Conservation (phyloP, 2,113 vertebrate genomes). For the Callipepla californica region DNA sequence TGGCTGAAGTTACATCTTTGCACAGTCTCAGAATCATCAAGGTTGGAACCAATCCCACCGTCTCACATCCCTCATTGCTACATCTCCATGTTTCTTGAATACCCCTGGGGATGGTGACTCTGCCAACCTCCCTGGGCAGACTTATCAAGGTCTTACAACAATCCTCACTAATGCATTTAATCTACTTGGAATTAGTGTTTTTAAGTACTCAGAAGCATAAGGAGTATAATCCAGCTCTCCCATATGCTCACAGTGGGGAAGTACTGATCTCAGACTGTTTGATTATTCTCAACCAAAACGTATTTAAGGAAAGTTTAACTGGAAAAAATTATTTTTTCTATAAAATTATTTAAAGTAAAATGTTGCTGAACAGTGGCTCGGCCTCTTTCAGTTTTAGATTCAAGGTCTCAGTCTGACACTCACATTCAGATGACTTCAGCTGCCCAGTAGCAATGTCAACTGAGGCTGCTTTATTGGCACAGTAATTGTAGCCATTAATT, state of each 20-base stretch:
- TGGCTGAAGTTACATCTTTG: neutral
- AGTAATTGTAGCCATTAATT: slow-evolving; percentile 50
- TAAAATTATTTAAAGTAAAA: neutral
- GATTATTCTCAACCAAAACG: neutral
- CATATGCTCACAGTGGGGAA: fast-evolving
- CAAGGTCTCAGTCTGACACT: neutral
- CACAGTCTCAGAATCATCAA: neutral
- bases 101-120: too few species aligned
- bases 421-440: neutral
- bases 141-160: neutral
- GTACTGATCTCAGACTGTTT: neutral
- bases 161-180: neutral
- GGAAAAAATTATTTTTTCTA: neutral
- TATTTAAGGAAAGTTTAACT: neutral
- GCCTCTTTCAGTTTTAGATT: neutral
- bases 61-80: too few species aligned
- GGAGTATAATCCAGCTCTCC: neutral
- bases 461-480: neutral
- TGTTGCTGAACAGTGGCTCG: neutral
- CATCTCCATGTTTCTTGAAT: too few species aligned
- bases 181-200: neutral
- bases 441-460: slow-evolving; percentile 41
- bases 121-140: neutral
- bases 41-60: too few species aligned
- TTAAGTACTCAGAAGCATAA: neutral